phyloP scores from a whole-genome alignment of 1,140 invertebrate species.

The Metaphire vulgaris region DNA sequence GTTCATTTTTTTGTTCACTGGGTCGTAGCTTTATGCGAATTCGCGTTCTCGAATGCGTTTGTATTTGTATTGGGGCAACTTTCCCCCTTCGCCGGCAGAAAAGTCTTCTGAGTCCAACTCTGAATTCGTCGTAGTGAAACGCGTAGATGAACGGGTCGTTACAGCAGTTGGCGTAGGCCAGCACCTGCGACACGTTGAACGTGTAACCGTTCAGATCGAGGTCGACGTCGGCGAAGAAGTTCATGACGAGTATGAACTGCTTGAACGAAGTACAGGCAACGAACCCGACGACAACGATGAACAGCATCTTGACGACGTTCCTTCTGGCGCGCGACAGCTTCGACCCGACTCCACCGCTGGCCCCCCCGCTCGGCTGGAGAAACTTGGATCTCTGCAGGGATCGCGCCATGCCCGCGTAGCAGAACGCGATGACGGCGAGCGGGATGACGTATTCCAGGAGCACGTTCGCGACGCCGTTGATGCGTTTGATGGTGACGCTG shows the following conservation, averaged over 20 bases:
- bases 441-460: neutral
- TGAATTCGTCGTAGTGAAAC: neutral
- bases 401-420: constrained; percentile 9
- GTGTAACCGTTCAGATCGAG: neutral
- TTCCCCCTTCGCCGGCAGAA: neutral
- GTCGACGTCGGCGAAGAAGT: neutral
- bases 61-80: neutral
- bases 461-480: neutral
- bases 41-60: too few relatives aligned
- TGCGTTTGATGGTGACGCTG: neutral
- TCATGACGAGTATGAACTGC: neutral
- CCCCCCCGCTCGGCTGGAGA: neutral
- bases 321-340: neutral
- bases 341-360: neutral
- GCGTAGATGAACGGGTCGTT: neutral
- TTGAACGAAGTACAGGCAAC: neutral
- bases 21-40: neutral
- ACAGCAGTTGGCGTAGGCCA: neutral
- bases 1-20: neutral
- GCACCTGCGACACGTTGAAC: neutral
- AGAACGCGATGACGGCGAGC: neutral
- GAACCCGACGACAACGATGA: neutral
- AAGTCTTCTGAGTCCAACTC: neutral
- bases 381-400: neutral
- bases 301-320: neutral